These are phyloP conservation scores for Axea sp. DNA, from an alignment of 2,888 invertebrate genomes.

Conservation along the genomic window DNA sequence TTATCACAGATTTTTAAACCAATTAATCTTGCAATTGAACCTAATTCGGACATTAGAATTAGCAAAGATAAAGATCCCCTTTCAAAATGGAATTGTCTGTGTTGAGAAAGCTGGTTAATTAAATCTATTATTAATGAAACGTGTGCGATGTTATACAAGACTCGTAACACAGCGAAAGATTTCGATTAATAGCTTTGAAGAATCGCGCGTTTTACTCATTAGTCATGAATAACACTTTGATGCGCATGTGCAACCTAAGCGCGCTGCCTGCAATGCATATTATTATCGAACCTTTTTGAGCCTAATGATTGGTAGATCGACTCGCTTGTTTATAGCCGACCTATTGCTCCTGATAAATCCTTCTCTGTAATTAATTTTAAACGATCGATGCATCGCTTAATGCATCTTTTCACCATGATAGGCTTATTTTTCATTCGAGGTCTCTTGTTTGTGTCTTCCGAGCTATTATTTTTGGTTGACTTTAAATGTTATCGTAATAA, in stretches of 20 bases:
- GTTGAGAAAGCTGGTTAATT: constrained; percentile 27
- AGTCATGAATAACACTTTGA: constrained; percentile 57
- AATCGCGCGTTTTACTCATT: constrained; percentile 48
- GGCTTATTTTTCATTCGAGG: constrained; percentile 10
- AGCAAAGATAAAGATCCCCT: no score
- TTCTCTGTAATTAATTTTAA: constrained; percentile 74
- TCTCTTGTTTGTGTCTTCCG: not conserved
- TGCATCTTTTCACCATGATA: constrained; percentile 6
- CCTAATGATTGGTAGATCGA: constrained; percentile 73
- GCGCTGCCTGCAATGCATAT: constrained; percentile 67
- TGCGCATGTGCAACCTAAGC: constrained; percentile 65
- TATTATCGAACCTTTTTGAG: constrained; percentile 71
- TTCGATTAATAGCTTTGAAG: constrained; percentile 44
- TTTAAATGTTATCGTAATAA: constrained; percentile 8
- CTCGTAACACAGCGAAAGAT: constrained; percentile 5
- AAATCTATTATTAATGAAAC: not conserved
- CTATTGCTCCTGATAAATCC: constrained; percentile 66
- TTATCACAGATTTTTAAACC: no score
- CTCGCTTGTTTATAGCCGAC: constrained; percentile 73
- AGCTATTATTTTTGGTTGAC: not conserved
- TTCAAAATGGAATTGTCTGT: no score
- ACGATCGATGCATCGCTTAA: constrained; percentile 49
- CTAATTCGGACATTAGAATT: no score
- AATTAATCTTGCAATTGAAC: no score
- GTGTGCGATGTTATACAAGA: not conserved